A percentile compares a stretch with the other conserved stretches of the same genome.
These are phyloP conservation scores for Bombycilla garrulus DNA, from an alignment of 2,113 vertebrate genomes.

Conservation along the genomic window DNA sequence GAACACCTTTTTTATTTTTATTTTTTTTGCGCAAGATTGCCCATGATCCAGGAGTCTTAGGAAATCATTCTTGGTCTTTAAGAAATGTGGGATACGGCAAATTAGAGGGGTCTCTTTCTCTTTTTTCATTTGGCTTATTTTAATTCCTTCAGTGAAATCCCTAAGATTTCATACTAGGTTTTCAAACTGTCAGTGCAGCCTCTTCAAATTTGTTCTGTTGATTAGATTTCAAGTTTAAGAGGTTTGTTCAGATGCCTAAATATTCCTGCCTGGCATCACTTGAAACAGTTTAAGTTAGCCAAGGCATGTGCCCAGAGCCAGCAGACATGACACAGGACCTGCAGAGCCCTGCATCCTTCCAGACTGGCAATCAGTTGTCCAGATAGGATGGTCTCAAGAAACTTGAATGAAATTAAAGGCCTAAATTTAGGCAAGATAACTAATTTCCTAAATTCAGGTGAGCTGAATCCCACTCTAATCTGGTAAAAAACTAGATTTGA, in stretches of 20 bases:
- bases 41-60: not conserved
- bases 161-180: not conserved
- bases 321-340: not conserved
- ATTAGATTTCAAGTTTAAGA: not conserved
- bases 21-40: not conserved
- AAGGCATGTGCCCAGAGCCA: not conserved
- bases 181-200: not conserved
- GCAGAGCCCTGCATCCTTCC: not conserved
- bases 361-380: not conserved
- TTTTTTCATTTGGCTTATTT: not conserved
- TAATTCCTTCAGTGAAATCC: not conserved
- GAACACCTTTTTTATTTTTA: not conserved
- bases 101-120: not conserved
- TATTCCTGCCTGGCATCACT: not conserved
- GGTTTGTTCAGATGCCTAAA: not conserved
- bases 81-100: not conserved
- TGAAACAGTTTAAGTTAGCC: not conserved
- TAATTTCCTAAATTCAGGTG: not conserved
- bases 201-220: not conserved
- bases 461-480: not conserved
- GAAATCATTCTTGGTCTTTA: not conserved
- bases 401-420: not conserved
- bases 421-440: not conserved
- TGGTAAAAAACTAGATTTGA: not conserved
- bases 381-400: not conserved